Evolutionary conservation across 2,797 vertebrate genomes (phyloP).

Genomic region (Pseudochirops corinnae): DNA sequence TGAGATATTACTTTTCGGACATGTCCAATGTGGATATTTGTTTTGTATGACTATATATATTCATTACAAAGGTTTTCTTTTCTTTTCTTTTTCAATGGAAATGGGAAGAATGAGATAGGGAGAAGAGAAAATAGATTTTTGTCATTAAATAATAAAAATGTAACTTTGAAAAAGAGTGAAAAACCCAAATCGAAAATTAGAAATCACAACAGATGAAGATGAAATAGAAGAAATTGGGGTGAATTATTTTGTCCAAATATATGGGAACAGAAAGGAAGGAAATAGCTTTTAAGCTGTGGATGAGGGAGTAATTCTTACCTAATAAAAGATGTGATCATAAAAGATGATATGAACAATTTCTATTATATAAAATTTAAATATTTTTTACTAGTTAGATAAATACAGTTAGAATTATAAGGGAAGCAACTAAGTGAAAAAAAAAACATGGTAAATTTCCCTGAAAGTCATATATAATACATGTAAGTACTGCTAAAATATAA

Average conservation of each 20-base stretch:
- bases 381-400: background rate
- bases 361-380: background rate
- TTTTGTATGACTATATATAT: background rate
- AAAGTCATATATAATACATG: background rate
- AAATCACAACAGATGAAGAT: background rate
- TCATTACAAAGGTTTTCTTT: background rate
- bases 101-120: background rate
- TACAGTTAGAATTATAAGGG: background rate
- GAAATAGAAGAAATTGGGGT: background rate
- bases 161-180: background rate
- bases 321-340: background rate
- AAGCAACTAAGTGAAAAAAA: background rate
- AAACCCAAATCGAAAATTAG: background rate
- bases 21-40: background rate
- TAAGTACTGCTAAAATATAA: background rate
- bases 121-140: background rate
- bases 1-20: background rate
- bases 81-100: background rate
- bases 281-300: background rate
- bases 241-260: background rate
- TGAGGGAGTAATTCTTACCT: background rate
- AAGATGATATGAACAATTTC: background rate
- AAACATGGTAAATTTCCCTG: background rate
- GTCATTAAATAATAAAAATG: background rate
- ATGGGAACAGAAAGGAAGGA: background rate